phyloP scores from a whole-genome alignment of 1,140 invertebrate species.

The Drosophila nasuta region DNA sequence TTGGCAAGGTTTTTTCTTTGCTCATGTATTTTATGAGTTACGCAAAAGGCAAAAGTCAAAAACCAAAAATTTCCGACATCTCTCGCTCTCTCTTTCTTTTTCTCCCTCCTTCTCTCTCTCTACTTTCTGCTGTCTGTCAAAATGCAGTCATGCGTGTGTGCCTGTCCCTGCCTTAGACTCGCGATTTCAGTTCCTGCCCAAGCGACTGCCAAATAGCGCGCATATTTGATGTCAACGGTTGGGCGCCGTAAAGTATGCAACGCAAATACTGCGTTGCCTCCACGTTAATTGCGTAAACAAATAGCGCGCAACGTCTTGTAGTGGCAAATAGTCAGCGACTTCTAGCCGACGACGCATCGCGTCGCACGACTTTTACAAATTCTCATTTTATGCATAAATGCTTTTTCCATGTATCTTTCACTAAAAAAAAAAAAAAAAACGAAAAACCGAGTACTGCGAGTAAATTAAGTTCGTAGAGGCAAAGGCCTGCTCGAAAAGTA shows the following conservation, averaged over 20 bases:
- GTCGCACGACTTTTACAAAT: slow-evolving; percentile 9
- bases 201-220: slow-evolving; percentile 46
- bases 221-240: slow-evolving; percentile 45
- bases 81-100: not conserved
- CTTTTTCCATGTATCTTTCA: slow-evolving; percentile 4
- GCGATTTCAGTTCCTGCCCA: slow-evolving; percentile 20
- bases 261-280: slow-evolving; percentile 39
- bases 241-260: slow-evolving; percentile 41
- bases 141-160: slow-evolving; percentile 41
- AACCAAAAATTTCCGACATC: slow-evolving; percentile 24
- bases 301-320: slow-evolving; percentile 8
- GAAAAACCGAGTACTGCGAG: not conserved
- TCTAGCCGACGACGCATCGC: not conserved
- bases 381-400: slow-evolving; percentile 34
- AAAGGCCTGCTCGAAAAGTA: slow-evolving; percentile 3
- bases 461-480: slow-evolving; percentile 14
- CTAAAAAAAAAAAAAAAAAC: slow-evolving; percentile 14
- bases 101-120: no score
- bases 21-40: slow-evolving; percentile 44
- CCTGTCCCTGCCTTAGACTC: not conserved
- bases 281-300: slow-evolving; percentile 47
- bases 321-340: slow-evolving; percentile 13
- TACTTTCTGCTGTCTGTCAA: slow-evolving; percentile 30
- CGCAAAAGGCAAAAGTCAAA: slow-evolving; percentile 37
- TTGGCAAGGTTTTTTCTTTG: slow-evolving; percentile 40